Evolutionary conservation across 1,140 invertebrate genomes (phyloP), one percentile per base, ranked within the genome.

Genomic region (Phocides pigmalion): DNA sequence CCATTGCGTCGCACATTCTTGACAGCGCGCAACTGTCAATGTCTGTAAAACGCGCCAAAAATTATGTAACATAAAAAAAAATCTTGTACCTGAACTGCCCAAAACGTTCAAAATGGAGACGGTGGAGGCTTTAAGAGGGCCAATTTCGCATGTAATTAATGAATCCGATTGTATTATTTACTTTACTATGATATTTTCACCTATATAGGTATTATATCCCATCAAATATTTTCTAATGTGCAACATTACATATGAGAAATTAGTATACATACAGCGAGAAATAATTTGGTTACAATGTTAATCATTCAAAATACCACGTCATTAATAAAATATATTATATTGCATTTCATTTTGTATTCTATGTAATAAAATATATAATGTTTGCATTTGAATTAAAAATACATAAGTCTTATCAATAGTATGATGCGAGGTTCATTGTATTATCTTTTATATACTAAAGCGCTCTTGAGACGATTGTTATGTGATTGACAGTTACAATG

Each of bases 311-410:
- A 50, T 32, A 50, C 32, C 22, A 32, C 28, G n/a, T 47, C 44
- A 22, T 47, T 16, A 49, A 32, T 32, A 32, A 32, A 32, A 32
- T 32, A 32, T 32, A 32, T 28, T 25, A 20, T 51, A 51, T 9
- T 53, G 50, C 50, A 53, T 53, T 53, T 53, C 50, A 53, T 53
- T 41, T 53, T 53, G 16, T 53, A 39, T 17, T 53, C 50, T 37
- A 53, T 37, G 12, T 37, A 53, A 5, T 39, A 53, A 42, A 32
- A 19, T 59, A 46, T 46, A 17, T 46, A 46, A 59, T 46, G 41
- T 59, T 59, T 59, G 54, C 54, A 59, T 59, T 59, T 59, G 39
- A 58, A 58, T 25, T 58, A 58, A 58, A 51, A 32, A 44, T 28
- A 28, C 22, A 28, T 46, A 46, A 42, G n/a, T 42, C n/a, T 42